Conservation (phyloP, 1,140 invertebrate species). For the Myzus persicae region DNA sequence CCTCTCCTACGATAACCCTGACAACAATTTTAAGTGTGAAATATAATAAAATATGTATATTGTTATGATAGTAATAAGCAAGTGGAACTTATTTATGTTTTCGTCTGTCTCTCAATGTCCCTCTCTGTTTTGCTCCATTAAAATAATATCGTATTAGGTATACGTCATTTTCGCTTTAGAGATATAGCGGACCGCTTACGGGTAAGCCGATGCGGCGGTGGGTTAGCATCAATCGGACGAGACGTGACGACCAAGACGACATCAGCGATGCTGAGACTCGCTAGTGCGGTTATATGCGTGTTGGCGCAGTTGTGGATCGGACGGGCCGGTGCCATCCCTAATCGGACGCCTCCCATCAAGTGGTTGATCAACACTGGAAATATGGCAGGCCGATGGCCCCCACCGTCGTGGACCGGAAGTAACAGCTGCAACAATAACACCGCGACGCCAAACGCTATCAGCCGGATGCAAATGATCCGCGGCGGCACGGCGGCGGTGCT, state of each 20-base stretch:
- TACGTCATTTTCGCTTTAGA: too few species aligned
- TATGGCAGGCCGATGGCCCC: background rate
- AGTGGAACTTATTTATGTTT: background rate
- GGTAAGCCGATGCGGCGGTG: too few species aligned
- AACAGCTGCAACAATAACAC: too few species aligned
- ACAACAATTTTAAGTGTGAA: too few species aligned
- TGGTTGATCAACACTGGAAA: constrained; percentile 32
- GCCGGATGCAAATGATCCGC: constrained; percentile 4
- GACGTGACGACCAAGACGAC: background rate
- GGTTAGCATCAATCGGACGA: background rate
- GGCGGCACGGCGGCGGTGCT: background rate
- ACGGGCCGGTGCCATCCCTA: too few species aligned
- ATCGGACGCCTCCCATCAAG: background rate
- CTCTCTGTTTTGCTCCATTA: too few species aligned
- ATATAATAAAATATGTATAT: background rate
- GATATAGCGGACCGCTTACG: too few species aligned
- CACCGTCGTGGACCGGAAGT: background rate
- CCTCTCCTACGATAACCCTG: background rate
- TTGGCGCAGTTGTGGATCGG: background rate
- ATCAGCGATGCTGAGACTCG: background rate
- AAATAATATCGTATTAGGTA: too few species aligned
- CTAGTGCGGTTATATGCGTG: background rate
- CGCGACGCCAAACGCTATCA: background rate
- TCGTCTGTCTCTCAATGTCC: too few species aligned
- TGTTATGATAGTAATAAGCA: background rate